phyloP scores from a whole-genome alignment of 1,140 invertebrate species.

The Panonychus citri region DNA sequence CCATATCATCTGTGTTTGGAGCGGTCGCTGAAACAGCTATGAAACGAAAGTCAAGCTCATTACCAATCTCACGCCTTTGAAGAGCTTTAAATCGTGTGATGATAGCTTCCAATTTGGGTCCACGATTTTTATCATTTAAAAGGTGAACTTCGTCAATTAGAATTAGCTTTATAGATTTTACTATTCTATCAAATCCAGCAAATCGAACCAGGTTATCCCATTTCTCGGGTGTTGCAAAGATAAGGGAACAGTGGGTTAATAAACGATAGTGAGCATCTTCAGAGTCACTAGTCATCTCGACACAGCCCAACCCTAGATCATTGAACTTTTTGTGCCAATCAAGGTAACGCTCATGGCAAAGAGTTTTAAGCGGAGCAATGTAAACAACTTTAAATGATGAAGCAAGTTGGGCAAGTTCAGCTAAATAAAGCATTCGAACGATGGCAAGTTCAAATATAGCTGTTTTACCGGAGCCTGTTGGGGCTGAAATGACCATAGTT shows the following conservation, averaged over 20 bases:
- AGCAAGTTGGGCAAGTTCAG: conserved; percentile 25
- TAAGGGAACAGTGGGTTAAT: conserved; percentile 28
- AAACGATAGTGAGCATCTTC: conserved; percentile 34
- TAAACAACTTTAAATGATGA: conserved; percentile 9
- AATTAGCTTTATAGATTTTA: conserved; percentile 40
- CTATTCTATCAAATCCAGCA: conserved; percentile 33
- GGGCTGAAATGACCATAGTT: neutral
- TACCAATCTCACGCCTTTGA: neutral
- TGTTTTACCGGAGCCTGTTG: conserved; percentile 36
- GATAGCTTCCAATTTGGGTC: conserved; percentile 50
- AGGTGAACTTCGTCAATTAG: conserved; percentile 41
- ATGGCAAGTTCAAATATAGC: conserved; percentile 56
- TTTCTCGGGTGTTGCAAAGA: conserved; percentile 61
- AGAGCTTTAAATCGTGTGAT: conserved; percentile 45
- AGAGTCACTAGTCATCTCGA: conserved; percentile 49
- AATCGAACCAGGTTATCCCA: conserved; percentile 52
- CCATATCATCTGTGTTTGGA: conserved; percentile 48
- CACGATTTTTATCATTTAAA: conserved; percentile 18
- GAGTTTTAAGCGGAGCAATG: conserved; percentile 50
- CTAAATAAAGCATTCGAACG: conserved; percentile 34
- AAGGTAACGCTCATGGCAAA: conserved; percentile 40
- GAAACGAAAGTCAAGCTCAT: conserved; percentile 29
- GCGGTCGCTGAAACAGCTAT: conserved; percentile 53
- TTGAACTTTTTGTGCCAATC: conserved; percentile 49
- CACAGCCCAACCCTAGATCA: conserved; percentile 33